phyloP scores from a whole-genome alignment of 2,888 invertebrate genomes.

The Volucella zonaria region DNA sequence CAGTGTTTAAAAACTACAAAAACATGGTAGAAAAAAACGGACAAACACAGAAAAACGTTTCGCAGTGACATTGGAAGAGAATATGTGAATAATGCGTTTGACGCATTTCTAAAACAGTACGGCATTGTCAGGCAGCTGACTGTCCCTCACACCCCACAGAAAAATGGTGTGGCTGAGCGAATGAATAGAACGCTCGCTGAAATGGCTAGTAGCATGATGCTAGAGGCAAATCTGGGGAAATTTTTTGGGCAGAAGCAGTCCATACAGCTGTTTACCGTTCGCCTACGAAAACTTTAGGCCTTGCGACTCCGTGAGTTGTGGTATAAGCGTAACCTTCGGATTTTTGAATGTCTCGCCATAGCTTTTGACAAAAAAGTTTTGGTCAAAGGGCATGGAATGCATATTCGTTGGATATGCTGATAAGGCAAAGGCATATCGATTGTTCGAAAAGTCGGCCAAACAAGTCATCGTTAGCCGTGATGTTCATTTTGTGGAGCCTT shows the following conservation, averaged over 20 bases:
- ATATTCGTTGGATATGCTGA: slow-evolving; percentile 46
- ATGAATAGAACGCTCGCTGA: slow-evolving; percentile 68
- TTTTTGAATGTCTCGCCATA: slow-evolving; percentile 54
- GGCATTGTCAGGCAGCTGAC: slow-evolving; percentile 60
- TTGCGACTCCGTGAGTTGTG: slow-evolving; percentile 53
- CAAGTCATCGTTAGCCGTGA: slow-evolving; percentile 19
- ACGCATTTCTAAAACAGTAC: slow-evolving; percentile 37
- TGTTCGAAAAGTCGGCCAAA: slow-evolving; percentile 1
- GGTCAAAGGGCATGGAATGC: slow-evolving; percentile 42
- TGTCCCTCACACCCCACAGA: slow-evolving; percentile 58
- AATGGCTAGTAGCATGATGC: slow-evolving; percentile 75
- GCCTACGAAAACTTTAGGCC: too few species aligned
- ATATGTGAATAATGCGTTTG: slow-evolving; percentile 54
- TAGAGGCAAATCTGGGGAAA: slow-evolving; percentile 56
- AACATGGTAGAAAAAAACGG: slow-evolving; percentile 20
- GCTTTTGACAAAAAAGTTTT: slow-evolving; percentile 45
- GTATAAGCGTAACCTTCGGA: slow-evolving; percentile 42
- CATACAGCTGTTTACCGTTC: slow-evolving; percentile 65
- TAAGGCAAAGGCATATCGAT: slow-evolving; percentile 34
- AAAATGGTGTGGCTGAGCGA: slow-evolving; percentile 71
- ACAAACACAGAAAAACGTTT: slow-evolving; percentile 26
- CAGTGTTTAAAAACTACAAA: slow-evolving; percentile 40
- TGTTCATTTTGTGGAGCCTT: slow-evolving; percentile 18
- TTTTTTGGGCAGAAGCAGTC: too few species aligned
- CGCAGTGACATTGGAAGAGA: slow-evolving; percentile 63